Percentiles rank a stretch among this genome's conserved stretches.
Evolutionary conservation across 2,113 vertebrate species (phyloP).

Genomic region (Gnathonemus echidnorhynchus): DNA sequence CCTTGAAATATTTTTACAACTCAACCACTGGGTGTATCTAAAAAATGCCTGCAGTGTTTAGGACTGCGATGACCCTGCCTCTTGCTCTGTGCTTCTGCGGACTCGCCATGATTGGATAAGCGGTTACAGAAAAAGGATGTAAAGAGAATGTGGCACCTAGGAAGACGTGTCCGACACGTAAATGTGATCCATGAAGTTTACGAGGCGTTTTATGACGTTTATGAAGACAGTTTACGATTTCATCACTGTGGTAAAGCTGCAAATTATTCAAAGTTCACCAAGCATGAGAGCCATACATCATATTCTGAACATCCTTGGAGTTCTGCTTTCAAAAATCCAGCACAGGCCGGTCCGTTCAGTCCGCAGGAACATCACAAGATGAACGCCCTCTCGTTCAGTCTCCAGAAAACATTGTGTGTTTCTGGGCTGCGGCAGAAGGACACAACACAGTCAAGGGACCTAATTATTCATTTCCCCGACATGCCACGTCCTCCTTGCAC

Average conservation of each 20-base stretch:
- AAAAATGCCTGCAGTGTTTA: neutral
- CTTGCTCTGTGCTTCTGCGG: neutral
- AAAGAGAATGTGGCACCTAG: neutral
- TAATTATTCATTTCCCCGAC: neutral
- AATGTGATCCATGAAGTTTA: neutral
- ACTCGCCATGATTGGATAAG: neutral
- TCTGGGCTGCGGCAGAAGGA: neutral
- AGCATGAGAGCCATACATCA: neutral
- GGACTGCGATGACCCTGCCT: neutral
- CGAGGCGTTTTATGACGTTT: neutral
- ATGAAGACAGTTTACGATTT: neutral
- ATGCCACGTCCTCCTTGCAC: neutral
- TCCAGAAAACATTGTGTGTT: neutral
- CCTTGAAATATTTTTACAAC: neutral
- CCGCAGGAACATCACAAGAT: neutral
- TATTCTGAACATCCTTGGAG: conserved; percentile 1
- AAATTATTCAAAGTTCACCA: neutral
- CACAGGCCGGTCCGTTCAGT: neutral
- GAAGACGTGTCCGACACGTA: neutral
- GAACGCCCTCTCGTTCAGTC: neutral
- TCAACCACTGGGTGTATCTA: neutral
- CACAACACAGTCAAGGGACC: neutral
- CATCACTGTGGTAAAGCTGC: neutral
- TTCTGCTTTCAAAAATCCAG: neutral
- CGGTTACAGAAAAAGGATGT: neutral